Base-by-base conservation (phyloP, 2,113 vertebrate species). In the Nipponia nippon region DNA sequence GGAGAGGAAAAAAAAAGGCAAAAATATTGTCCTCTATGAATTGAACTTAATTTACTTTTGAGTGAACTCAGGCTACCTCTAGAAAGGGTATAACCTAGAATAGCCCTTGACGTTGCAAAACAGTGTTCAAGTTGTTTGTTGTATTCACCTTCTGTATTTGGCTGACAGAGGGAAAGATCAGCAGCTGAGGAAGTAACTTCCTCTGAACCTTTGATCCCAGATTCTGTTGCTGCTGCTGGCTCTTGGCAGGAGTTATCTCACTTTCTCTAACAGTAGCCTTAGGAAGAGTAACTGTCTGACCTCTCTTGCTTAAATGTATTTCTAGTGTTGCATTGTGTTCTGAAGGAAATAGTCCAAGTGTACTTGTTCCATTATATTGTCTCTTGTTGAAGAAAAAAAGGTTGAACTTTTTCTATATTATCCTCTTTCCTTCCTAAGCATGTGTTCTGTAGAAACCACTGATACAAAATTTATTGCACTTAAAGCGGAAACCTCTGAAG, bases 151-250 rank as follows among this genome's bases (percentile, higher is more conserved):
- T 69, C 55, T 46, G n/a, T 59, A 30, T 36, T 87, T 81, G 30
- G 62, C 78, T 93, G 83, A 61, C 49, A 56, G 42, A 81, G 32
- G 29, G 34, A 50, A 77, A 78, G 69, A 63, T 23, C 77, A 69
- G 52, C 20, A 15, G 76, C 67, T 59, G 58, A 77, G 77, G 82
- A 75, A 89, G 71, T 15, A n/a, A 44, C 81, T 95, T 87, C 91
- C 76, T 87, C 29, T 87, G 79, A 81, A 78, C 87, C 59, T 69
- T 69, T 96, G 90, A 82, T 82, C 87, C 69, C 25, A 22, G 47
- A 29, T 77, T 58, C 63, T 72, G 59, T 63, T 73, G 53, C 38
- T 88, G 49, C 53, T 69, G 62, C 27, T 76, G 29, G 10, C 29
- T 83, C 66, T 69, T 83, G 79, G 79, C 70, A 90, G 62, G 70